Base-by-base conservation (phyloP, 1,140 invertebrate genomes). In the Ectropis grisescens region DNA sequence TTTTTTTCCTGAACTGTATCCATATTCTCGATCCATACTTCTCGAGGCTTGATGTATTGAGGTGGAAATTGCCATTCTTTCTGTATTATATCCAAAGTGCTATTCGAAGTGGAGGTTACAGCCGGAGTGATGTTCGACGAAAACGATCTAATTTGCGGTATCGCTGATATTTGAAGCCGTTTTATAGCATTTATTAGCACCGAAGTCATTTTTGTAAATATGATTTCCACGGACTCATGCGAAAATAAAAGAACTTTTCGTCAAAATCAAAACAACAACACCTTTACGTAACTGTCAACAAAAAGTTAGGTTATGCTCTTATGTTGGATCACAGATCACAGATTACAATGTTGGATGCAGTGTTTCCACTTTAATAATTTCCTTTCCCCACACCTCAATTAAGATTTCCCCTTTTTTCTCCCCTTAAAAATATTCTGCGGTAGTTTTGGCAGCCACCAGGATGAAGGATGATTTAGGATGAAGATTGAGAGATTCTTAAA, bases 11-110 rank as follows among this genome's bases (percentile, higher is more conserved):
- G 85, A 6, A 91, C 62, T 0, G 91, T 89, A 59, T 94, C 88
- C 10, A 98, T 79, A 71, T 93, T 96, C 72, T 97, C 95, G 7
- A 98, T 84, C 96, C 96, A 98, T 12, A 91, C 92, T 84, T 98
- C 89, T 11, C 92, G 85, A 2, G 89, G 86, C 58, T 85, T 85
- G 23, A 82, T 68, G 47, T 85, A 89, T 27, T 74, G 66, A 4
- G 82, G 75, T 19, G 72, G 71, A 41, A 65, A 71, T 14, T 64
- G 48, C 82, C 82, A 84, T 32, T 82, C 70, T 33, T 82, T 82
- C 35, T 70, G 67, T 0, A 57, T 67, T 11, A 83, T 52, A 24
- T 33, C 54, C 32, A 82, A 35, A 27, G 32, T 30, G 11, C 37
- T 37, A 37, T 51, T 51, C 1, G 51, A 37, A 35, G 32, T 12